phyloP scores from a whole-genome alignment of 2,113 vertebrate species.

The Dicerorhinus sumatrensis region DNA sequence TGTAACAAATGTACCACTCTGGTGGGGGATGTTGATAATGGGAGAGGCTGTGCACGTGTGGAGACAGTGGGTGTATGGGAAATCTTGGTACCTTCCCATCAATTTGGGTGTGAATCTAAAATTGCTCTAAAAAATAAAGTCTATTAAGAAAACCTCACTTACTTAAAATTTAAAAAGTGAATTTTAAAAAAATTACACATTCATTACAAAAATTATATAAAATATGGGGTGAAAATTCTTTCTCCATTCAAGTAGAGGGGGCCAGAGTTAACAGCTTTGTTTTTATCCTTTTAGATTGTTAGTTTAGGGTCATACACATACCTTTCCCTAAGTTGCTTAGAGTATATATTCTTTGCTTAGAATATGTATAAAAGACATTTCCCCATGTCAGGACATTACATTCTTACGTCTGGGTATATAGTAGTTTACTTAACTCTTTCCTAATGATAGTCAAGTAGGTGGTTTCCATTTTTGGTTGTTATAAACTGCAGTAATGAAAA shows the following conservation, averaged over 20 bases:
- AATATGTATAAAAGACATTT: not conserved
- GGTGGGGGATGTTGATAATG: not conserved
- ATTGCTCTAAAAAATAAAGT: not conserved
- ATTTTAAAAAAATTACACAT: slow-evolving; percentile 15
- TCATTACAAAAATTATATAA: slow-evolving; percentile 20
- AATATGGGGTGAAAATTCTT: slow-evolving; percentile 34
- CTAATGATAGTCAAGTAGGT: not conserved
- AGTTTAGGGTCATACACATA: not conserved
- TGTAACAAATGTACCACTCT: not conserved
- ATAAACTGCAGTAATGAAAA: not conserved
- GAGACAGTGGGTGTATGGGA: not conserved
- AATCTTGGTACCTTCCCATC: not conserved
- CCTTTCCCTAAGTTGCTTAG: not conserved
- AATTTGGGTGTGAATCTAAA: not conserved
- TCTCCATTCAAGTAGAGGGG: not conserved
- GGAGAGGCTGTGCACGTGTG: not conserved
- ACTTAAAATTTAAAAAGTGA: not conserved
- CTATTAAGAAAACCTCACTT: not conserved
- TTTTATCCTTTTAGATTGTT: slow-evolving; percentile 28
- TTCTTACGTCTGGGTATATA: not conserved
- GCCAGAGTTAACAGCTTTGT: not conserved
- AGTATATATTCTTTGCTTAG: not conserved
- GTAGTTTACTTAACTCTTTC: not conserved
- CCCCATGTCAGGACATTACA: not conserved
- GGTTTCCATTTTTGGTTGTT: not conserved